These are phyloP conservation scores for Todiramphus saurophagus DNA, from an alignment of 2,113 vertebrate species.

Conservation along the genomic window DNA sequence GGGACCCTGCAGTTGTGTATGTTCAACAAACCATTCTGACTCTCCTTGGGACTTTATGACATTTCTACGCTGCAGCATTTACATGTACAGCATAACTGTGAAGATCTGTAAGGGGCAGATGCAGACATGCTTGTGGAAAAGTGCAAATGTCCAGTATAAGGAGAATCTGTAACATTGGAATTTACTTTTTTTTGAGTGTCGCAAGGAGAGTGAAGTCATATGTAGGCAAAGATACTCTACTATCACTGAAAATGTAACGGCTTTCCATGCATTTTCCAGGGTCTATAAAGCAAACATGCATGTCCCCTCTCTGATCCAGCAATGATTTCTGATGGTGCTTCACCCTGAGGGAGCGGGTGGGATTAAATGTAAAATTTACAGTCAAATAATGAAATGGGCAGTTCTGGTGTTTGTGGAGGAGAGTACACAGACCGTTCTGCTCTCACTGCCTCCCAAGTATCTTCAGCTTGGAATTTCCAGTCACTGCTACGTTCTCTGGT, in stretches of 20 bases:
- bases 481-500: neutral
- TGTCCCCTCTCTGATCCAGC: neutral
- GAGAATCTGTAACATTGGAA: neutral
- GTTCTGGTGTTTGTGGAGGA: neutral
- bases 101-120: neutral
- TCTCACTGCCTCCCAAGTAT: neutral
- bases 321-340: neutral
- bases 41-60: neutral
- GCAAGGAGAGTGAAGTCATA: neutral
- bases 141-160: neutral
- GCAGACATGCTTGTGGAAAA: neutral
- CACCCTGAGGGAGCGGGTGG: neutral
- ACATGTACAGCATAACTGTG: neutral
- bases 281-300: neutral
- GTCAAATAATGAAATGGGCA: neutral
- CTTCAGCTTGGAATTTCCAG: neutral
- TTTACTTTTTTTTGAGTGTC: neutral
- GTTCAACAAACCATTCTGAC: neutral
- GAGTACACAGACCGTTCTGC: neutral
- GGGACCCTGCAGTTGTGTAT: neutral
- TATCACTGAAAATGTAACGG: neutral
- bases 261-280: neutral
- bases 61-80: neutral
- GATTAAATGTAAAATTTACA: neutral
- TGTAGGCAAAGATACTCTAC: neutral